Evolutionary conservation across 2,888 invertebrate species (phyloP), one percentile per base, ranked within the genome.

Genomic region (Tetrapedia diversipes): DNA sequence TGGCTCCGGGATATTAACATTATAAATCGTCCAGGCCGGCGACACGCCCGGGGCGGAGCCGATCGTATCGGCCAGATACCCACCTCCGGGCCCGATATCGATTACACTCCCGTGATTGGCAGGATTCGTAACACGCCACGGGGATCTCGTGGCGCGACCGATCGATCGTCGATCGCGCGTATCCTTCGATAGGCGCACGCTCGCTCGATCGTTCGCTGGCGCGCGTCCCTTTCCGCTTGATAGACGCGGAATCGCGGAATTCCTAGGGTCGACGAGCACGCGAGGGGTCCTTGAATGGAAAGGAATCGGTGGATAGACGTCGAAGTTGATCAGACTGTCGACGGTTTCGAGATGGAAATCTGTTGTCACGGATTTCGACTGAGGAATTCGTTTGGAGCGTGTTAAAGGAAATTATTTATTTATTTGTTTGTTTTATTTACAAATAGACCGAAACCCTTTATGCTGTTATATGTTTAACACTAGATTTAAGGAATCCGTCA

Each of bases 41-140:
- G 89, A 90, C 90, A 90, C 89, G 90, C 90, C 90, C 89, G 90
- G 90, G 90, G 90, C 90, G 90, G 90, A 87, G 90, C 85, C 87
- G 90, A 90, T 89, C 86, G 87, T 89, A 90, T 90, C 90, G 85
- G 24, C 84, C 85, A 86, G 88, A 89, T 89, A 82, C 88, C 88
- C 88, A 87, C 89, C 87, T 87, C 84, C 77, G 79, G 80, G 72
- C 83, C 83, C 87, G 87, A 90, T 90, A 90, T 89, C 90, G 89
- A 90, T 90, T 90, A 90, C 89, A 88, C 83, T 85, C 83, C 83
- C 84, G 90, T 90, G 90, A 90, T 90, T 90, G 90, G 90, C 90
- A 90, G 89, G 88, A 89, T 89, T 90, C 88, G 88, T 90, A 88
- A 90, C 87, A 89, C 87, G 86, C 88, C 86, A 84, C 84, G 82